Percentiles rank a stretch among this genome's conserved stretches.
Conservation (phyloP, 2,797 vertebrate species). For the Podargus strigoides region DNA sequence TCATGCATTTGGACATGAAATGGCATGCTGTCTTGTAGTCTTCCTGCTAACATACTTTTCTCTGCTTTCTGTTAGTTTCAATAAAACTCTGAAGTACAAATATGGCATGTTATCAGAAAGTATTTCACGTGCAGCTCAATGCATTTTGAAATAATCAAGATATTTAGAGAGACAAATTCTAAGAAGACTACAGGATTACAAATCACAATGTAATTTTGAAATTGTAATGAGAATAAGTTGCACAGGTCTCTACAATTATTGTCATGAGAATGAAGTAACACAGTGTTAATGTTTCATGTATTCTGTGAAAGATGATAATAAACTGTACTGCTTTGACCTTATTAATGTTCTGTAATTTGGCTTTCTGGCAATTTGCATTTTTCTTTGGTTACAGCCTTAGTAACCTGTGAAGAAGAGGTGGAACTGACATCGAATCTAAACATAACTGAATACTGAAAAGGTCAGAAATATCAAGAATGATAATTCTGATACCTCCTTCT, state of each 20-base stretch:
- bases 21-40: neutral
- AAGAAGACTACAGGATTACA: slow-evolving; percentile 2
- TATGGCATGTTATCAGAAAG: neutral
- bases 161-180: slow-evolving; percentile 36
- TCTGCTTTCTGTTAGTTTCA: neutral
- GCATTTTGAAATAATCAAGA: slow-evolving; percentile 7
- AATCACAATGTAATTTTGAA: slow-evolving; percentile 35
- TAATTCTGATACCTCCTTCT: slow-evolving; percentile 1
- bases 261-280: slow-evolving; percentile 32
- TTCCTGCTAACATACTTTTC: neutral
- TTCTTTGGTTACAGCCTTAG: slow-evolving; percentile 12
- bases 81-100: neutral
- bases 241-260: slow-evolving; percentile 29
- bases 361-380: slow-evolving; percentile 22
- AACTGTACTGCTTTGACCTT: slow-evolving; percentile 51
- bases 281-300: slow-evolving; percentile 10
- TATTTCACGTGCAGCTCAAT: neutral
- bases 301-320: slow-evolving; percentile 41
- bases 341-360: slow-evolving; percentile 47
- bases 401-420: slow-evolving; percentile 8
- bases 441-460: slow-evolving; percentile 13
- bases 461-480: slow-evolving; percentile 18
- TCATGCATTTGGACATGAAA: neutral
- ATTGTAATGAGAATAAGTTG: slow-evolving; percentile 32
- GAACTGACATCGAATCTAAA: slow-evolving; percentile 8